phyloP scores from a whole-genome alignment of 2,797 vertebrate species.

The Typhlichthys eigenmanni region DNA sequence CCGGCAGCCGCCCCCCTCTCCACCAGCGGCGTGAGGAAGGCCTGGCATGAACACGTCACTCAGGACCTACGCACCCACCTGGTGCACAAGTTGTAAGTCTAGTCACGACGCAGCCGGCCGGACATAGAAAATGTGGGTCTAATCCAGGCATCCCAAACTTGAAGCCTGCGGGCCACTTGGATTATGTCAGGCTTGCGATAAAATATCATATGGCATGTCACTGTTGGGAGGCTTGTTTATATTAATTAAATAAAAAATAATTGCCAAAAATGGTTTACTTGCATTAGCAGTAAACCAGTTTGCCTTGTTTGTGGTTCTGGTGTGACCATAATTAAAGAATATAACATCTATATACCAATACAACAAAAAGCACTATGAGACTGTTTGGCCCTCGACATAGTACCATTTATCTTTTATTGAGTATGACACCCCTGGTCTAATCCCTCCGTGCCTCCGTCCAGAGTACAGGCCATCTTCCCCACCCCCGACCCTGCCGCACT shows the following conservation, averaged over 20 bases:
- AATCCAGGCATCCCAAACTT: too few species aligned
- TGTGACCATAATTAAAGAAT: too few species aligned
- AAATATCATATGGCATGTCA: too few species aligned
- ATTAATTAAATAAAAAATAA: neutral
- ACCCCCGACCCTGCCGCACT: conserved; percentile 97
- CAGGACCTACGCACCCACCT: conserved; percentile 98
- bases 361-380: too few species aligned
- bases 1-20: conserved; percentile 92
- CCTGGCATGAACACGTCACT: conserved; percentile 99
- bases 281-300: too few species aligned
- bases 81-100: conserved; percentile 96
- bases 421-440: neutral
- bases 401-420: neutral
- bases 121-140: neutral
- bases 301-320: too few species aligned
- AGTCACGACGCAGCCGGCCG: neutral
- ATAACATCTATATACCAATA: too few species aligned
- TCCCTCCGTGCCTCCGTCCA: conserved; percentile 46
- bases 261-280: too few species aligned
- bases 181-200: too few species aligned
- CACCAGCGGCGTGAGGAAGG: conserved; percentile 88
- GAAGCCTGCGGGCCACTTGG: too few species aligned
- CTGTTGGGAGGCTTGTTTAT: too few species aligned
- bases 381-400: too few species aligned
- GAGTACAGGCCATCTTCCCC: conserved; percentile 99